Base-by-base conservation (phyloP, 2,113 vertebrate genomes). In the Pseudorhombus dupliciocellatus region DNA sequence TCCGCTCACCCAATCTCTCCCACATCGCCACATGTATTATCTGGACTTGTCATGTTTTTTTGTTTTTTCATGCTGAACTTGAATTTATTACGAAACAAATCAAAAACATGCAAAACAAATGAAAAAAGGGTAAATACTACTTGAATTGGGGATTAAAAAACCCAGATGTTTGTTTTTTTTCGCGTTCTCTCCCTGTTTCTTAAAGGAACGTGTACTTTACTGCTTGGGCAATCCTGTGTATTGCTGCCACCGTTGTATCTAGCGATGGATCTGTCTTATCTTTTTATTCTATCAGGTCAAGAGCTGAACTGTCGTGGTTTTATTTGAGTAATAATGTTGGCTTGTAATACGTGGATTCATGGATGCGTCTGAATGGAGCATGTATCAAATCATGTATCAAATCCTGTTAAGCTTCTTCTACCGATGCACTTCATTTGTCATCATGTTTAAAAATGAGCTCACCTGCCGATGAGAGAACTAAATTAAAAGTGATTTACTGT, bases 141-240 rank as follows among this genome's bases (percentile, higher is more conserved):
- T 94, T 94, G 93, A 94, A 94, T 91, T 81, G 90, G 92, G 88
- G 90, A 75, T 78, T 76, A 63, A 80, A 73, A 90, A 91, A 87
- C 88, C 91, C 89, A 83, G 83, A 85, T 67, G 66, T 89, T 91
- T 85, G 83, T 69, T 91, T 89, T 59, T 63, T 89, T 90, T 85
- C 90, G 84, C 89, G 91, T 92, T 93, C 92, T 93, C 93, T 93
- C 92, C 92, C 92, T 94, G 93, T 94, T 94, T 94, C 93, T 94
- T 93, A 94, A 93, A 93, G 93, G 93, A 94, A 94, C 93, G 93
- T 94, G 93, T 94, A 90, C 88, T 93, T 93, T 93, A 93, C 91
- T 93, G 90, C 92, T 93, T 91, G 90, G 89, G 91, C 93, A 91
- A 92, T 93, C 90, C 92, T 94, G 93, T 94, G 92, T 93, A 93